Base-by-base conservation (phyloP, 2,797 vertebrate genomes). In the Galago senegalensis region DNA sequence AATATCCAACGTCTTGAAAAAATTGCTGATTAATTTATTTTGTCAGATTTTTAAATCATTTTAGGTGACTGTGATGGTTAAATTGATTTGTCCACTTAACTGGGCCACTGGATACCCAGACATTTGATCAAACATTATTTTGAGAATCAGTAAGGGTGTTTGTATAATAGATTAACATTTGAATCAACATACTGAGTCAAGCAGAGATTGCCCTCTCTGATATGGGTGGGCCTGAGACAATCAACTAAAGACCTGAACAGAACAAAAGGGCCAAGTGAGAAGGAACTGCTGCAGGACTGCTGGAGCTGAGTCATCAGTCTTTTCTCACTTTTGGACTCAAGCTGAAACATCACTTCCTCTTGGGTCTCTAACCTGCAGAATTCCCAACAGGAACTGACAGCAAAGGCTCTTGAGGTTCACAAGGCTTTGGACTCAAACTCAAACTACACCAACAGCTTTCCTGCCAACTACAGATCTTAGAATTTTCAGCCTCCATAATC, bases 1-100 rank as follows among this genome's bases (percentile, higher is more conserved):
- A 18, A 84, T 56, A 73, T 14, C 63, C n/a, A 92, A 31, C 72
- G 79, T 84, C 73, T 89, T 95, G 29, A 83, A 88, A 88, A 93
- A 88, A 82, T 73, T 77, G 67, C 31, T 60, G 20, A 65, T 76
- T 87, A 76, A 75, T 27, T n/a, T 34, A 73, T 67, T 27, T n/a
- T 34, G 69, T 67, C 70, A 67, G 4, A 1, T 80, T 87, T 91
- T 69, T 43, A 17, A 25, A 29, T 82, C 43, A 69, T 92, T 93
- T 88, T 40, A 63, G 23, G 31, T 67, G n/a, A 12, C 27, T n/a
- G 1, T 65, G 27, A 63, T 56, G 56, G 37, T 69, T 94, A 89
- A 40, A 75, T 84, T 89, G 85, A 73, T 46, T 72, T 65, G 37
- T 67, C 60, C 21, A 75, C 27, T 60, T 83, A 80, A 94, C 18